A percentile compares a stretch with the other conserved stretches of the same genome.
These are phyloP conservation scores for Salmo trutta DNA, from an alignment of 2,797 vertebrate genomes.

Conservation along the genomic window DNA sequence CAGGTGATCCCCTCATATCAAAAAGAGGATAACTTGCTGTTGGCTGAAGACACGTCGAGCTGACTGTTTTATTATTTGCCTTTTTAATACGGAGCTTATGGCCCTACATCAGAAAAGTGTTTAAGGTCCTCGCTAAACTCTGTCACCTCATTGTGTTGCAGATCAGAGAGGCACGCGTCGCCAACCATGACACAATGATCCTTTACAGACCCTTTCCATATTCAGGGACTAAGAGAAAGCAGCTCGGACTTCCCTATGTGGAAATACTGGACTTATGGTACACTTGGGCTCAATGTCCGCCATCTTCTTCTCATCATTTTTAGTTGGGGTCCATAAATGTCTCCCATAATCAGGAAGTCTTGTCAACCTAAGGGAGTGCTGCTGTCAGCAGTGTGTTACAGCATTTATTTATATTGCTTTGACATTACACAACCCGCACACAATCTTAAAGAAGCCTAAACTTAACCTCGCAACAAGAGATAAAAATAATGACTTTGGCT, in stretches of 20 bases:
- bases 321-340: slow-evolving; percentile 49
- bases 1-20: slow-evolving; percentile 52
- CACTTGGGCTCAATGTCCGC: slow-evolving; percentile 40
- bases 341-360: slow-evolving; percentile 47
- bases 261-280: slow-evolving; percentile 53
- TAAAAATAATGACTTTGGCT: slow-evolving; percentile 45
- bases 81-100: slow-evolving; percentile 62
- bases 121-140: slow-evolving; percentile 51
- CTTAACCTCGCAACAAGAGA: slow-evolving; percentile 38
- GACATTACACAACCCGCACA: slow-evolving; percentile 36
- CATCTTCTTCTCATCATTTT: slow-evolving; percentile 35
- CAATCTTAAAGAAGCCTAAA: slow-evolving; percentile 25
- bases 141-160: slow-evolving; percentile 68
- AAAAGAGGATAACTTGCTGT: slow-evolving; percentile 54
- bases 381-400: slow-evolving; percentile 55
- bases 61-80: slow-evolving; percentile 36
- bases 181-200: slow-evolving; percentile 62
- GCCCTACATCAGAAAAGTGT: slow-evolving; percentile 52
- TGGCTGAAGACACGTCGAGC: slow-evolving; percentile 43
- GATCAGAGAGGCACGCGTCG: slow-evolving; percentile 45
- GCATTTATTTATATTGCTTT: slow-evolving; percentile 50
- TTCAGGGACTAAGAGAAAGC: slow-evolving; percentile 40
- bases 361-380: slow-evolving; percentile 38
- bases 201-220: slow-evolving; percentile 50
- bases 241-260: slow-evolving; percentile 24